Conservation (phyloP, 2,888 invertebrate genomes). For the Protonemura montana region DNA sequence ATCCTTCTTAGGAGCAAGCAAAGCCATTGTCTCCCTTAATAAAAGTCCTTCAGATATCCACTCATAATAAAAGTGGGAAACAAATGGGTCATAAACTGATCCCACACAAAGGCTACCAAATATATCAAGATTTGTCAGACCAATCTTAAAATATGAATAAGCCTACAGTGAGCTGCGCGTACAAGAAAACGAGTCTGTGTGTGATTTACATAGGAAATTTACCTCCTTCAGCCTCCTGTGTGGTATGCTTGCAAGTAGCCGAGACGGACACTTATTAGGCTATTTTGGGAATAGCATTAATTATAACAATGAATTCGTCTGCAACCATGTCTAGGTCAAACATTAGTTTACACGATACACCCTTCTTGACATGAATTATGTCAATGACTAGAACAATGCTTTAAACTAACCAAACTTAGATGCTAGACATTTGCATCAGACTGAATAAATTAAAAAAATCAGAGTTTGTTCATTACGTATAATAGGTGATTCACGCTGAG, state of each 20-base stretch:
- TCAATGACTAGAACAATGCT: not conserved
- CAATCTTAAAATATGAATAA: not conserved
- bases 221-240: not conserved
- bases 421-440: not conserved
- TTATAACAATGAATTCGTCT: constrained; percentile 23
- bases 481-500: not conserved
- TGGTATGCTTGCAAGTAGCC: not conserved
- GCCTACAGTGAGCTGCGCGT: not conserved
- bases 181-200: not conserved
- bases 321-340: constrained; percentile 21
- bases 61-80: not conserved
- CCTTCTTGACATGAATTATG: constrained; percentile 1
- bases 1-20: not conserved
- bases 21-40: not conserved
- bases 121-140: not conserved
- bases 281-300: not conserved
- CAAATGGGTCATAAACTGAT: constrained; percentile 12
- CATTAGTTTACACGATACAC: not conserved
- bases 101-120: not conserved
- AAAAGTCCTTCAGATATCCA: not conserved
- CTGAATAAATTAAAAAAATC: not conserved
- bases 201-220: not conserved
- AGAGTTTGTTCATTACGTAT: not conserved
- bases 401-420: not conserved
- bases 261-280: not conserved